Conservation (phyloP, 1,140 invertebrate genomes). For the Drosophila nigrodunni region DNA sequence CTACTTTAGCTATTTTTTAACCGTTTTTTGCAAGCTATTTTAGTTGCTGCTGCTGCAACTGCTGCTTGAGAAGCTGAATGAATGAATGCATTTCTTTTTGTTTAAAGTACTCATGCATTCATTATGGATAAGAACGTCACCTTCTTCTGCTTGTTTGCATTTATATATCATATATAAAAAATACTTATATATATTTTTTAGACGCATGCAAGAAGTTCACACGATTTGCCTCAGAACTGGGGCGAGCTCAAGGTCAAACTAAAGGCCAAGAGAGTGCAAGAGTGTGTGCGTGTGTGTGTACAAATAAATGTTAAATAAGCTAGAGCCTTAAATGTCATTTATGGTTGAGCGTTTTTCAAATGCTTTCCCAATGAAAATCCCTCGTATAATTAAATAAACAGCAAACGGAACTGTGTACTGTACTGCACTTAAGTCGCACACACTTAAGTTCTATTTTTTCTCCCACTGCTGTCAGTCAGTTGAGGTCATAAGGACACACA, state of each 20-base stretch:
- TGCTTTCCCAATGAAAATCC: slow-evolving; percentile 23
- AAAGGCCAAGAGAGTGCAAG: slow-evolving; percentile 6
- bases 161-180: not conserved
- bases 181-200: not conserved
- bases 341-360: slow-evolving; percentile 31
- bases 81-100: slow-evolving; percentile 55
- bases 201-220: slow-evolving; percentile 25
- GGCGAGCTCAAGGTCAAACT: slow-evolving; percentile 41
- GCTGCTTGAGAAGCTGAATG: slow-evolving; percentile 9
- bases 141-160: slow-evolving; percentile 33
- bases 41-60: not conserved
- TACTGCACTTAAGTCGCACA: slow-evolving; percentile 14
- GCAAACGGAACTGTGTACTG: slow-evolving; percentile 7
- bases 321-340: slow-evolving; percentile 20
- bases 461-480: not conserved
- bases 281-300: not conserved
- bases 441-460: not conserved
- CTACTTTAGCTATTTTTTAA: slow-evolving; percentile 30
- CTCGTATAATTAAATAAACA: slow-evolving; percentile 40
- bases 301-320: slow-evolving; percentile 7
- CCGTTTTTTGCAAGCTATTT: slow-evolving; percentile 28
- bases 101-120: slow-evolving; percentile 47
- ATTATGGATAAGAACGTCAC: slow-evolving; percentile 36
- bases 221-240: slow-evolving; percentile 21
- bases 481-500: slow-evolving; percentile 15